A percentile compares a stretch with the other conserved stretches of the same genome.
These are phyloP conservation scores for Platerodrilus igneus DNA, from an alignment of 2,888 invertebrate genomes.

Conservation along the genomic window DNA sequence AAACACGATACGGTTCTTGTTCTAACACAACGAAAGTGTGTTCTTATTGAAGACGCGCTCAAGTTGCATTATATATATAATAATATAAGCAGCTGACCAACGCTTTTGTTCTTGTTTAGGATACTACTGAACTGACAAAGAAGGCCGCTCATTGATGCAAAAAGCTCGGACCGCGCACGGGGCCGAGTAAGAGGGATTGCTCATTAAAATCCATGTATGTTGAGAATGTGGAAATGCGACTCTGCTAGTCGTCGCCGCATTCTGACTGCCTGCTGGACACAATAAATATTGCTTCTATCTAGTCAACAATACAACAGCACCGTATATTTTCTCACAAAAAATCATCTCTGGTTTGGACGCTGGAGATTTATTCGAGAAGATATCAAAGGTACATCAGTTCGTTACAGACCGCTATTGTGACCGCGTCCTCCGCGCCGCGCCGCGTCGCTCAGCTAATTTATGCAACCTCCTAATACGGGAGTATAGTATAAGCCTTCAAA, in stretches of 20 bases:
- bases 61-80: conserved; percentile 17
- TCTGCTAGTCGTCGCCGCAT: conserved; percentile 44
- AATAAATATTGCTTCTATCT: conserved; percentile 47
- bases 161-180: conserved; percentile 39
- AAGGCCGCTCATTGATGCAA: conserved; percentile 41
- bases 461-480: conserved; percentile 44
- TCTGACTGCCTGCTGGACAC: conserved; percentile 47
- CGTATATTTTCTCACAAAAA: conserved; percentile 44
- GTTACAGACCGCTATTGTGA: conserved; percentile 42
- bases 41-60: conserved; percentile 10
- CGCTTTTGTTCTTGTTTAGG: conserved; percentile 28
- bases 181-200: conserved; percentile 39
- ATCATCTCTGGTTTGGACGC: conserved; percentile 43
- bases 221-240: conserved; percentile 48
- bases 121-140: conserved; percentile 33
- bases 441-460: conserved; percentile 42
- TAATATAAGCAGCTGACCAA: conserved; percentile 24
- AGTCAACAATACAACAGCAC: conserved; percentile 45
- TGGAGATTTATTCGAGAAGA: conserved; percentile 42
- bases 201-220: conserved; percentile 49
- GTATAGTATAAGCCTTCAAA: conserved; percentile 35
- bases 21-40: too few relatives aligned
- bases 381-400: conserved; percentile 41
- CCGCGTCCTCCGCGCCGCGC: conserved; percentile 28
- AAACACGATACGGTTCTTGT: conserved; percentile 20